Conservation (phyloP, 2,113 vertebrate species). For the Saccopteryx bilineata region DNA sequence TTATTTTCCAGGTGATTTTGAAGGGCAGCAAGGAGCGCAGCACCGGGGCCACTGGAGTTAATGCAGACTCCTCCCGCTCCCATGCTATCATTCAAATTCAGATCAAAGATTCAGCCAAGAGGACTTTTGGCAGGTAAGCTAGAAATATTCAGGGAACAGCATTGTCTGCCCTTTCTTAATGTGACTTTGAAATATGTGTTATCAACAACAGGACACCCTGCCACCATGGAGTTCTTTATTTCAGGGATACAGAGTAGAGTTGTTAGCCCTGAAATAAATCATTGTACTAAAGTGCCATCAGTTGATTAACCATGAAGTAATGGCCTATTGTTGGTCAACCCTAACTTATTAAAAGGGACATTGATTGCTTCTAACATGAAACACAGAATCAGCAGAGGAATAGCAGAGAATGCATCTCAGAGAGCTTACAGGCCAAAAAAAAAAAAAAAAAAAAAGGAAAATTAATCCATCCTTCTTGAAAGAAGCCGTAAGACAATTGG, state of each 20-base stretch:
- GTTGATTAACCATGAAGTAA: slow-evolving; percentile 81
- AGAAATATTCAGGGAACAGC: slow-evolving; percentile 2
- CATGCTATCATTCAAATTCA: slow-evolving; percentile 96
- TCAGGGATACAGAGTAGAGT: slow-evolving; percentile 54
- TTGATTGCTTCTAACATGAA: slow-evolving; percentile 79
- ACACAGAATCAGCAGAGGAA: slow-evolving; percentile 76
- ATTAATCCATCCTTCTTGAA: slow-evolving; percentile 80
- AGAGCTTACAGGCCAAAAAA: slow-evolving; percentile 50
- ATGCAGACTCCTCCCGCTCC: slow-evolving; percentile 94
- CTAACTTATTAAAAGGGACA: slow-evolving; percentile 82
- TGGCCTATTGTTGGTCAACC: slow-evolving; percentile 84
- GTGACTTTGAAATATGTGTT: slow-evolving; percentile 75
- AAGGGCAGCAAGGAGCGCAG: slow-evolving; percentile 93
- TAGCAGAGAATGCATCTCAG: slow-evolving; percentile 64
- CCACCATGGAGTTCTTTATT: slow-evolving; percentile 57
- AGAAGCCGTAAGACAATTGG: slow-evolving; percentile 76
- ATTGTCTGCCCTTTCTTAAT: slow-evolving; percentile 68
- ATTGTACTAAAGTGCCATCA: slow-evolving; percentile 74
- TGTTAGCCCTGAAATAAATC: slow-evolving; percentile 81
- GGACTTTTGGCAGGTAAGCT: slow-evolving; percentile 91
- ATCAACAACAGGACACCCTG: slow-evolving; percentile 57
- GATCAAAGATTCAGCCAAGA: slow-evolving; percentile 89
- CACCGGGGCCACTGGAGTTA: slow-evolving; percentile 93
- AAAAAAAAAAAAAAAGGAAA: slow-evolving; percentile 31
- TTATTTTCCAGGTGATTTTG: slow-evolving; percentile 91